Evolutionary conservation across 2,888 invertebrate species (phyloP).

Genomic region (Anodontia alba): DNA sequence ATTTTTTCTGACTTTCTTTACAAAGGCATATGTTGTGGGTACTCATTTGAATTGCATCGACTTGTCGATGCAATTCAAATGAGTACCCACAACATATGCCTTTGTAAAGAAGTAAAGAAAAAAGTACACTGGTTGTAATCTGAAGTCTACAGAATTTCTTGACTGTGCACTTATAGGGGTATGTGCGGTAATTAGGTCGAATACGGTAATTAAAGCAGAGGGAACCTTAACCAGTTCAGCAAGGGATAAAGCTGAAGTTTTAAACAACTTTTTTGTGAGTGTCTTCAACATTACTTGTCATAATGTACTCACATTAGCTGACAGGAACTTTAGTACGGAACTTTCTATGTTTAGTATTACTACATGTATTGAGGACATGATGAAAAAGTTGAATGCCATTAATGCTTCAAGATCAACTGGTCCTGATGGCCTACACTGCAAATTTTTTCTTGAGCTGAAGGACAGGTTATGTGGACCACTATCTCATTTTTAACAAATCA

Average conservation of each 20-base stretch:
- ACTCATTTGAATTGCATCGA: no score
- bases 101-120: no score
- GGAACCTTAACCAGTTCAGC: neutral
- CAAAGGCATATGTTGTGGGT: no score
- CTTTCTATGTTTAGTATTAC: neutral
- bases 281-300: neutral
- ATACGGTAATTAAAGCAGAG: constrained; percentile 6
- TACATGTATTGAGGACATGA: neutral
- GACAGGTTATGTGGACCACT: constrained; percentile 3
- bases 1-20: no score
- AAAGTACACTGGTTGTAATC: no score
- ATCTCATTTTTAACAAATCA: constrained; percentile 25
- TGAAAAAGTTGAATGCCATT: neutral
- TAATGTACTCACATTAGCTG: neutral
- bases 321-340: neutral
- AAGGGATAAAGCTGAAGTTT: constrained; percentile 17
- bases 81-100: no score
- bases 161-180: no score
- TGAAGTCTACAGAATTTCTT: no score
- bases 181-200: no score
- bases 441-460: constrained; percentile 13
- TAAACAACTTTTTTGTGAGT: constrained; percentile 15
- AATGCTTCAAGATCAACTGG: constrained; percentile 12
- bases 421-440: constrained; percentile 13
- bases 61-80: no score